Conservation (phyloP, 2,797 vertebrate genomes). For the Neosilurus mollespiculum region DNA sequence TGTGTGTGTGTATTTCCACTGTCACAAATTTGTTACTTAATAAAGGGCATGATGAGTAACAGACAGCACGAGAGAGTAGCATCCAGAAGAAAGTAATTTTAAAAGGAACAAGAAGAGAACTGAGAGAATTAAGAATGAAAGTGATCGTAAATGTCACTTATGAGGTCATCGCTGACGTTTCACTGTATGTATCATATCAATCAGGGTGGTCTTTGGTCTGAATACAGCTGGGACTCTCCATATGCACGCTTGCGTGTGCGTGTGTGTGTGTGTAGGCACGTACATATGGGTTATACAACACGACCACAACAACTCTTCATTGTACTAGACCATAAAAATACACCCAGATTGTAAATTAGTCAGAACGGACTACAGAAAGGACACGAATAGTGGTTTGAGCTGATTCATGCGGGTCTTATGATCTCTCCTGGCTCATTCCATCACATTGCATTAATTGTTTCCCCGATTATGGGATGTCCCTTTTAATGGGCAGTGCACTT, state of each 20-base stretch:
- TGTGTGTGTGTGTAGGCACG: conserved; percentile 6
- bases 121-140: conserved; percentile 16
- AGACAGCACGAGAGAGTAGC: neutral
- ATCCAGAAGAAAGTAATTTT: conserved; percentile 18
- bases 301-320: conserved; percentile 26
- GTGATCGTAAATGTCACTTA: conserved; percentile 38
- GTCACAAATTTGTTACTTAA: conserved; percentile 22
- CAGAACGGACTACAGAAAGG: neutral
- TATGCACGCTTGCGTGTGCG: conserved; percentile 15
- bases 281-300: neutral
- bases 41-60: conserved; percentile 34
- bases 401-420: conserved; percentile 25
- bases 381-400: neutral
- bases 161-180: conserved; percentile 43
- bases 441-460: neutral
- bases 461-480: neutral
- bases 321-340: conserved; percentile 14
- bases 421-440: conserved; percentile 13
- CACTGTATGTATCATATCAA: conserved; percentile 11
- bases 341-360: conserved; percentile 3
- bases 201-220: conserved; percentile 43
- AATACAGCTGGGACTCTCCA: conserved; percentile 13
- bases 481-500: too few relatives aligned
- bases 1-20: conserved; percentile 22
- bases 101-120: conserved; percentile 1